Evolutionary conservation across 37 sponge, comb jelly and placozoan genomes (phyloP).

Genomic region (Cliona cf. orientalis): DNA sequence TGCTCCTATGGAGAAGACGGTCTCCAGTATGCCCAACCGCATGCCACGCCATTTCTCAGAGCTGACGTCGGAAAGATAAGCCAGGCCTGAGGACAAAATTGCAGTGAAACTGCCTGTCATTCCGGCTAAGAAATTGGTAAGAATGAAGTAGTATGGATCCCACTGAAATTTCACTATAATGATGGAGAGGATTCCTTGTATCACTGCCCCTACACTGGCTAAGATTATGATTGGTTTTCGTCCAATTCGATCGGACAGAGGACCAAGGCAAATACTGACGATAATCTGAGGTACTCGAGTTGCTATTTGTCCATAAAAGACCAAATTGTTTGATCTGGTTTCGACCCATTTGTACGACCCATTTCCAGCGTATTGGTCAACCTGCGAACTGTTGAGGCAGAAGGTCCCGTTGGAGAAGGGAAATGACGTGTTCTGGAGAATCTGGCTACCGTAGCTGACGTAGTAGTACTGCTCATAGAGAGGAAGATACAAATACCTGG

Average conservation of each 20-base stretch:
- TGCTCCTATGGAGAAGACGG: constrained; percentile 15
- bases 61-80: constrained; percentile 55
- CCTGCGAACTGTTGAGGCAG: background rate
- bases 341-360: background rate
- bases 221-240: constrained; percentile 41
- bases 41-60: constrained; percentile 30
- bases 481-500: background rate
- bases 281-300: constrained; percentile 14
- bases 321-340: background rate
- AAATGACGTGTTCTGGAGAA: background rate
- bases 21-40: constrained; percentile 37
- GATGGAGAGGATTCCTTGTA: background rate
- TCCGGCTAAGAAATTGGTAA: constrained; percentile 1
- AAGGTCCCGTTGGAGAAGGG: background rate
- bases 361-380: background rate
- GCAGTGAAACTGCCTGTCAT: constrained; percentile 34
- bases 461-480: constrained; percentile 16
- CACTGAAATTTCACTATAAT: constrained; percentile 23
- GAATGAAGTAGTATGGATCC: constrained; percentile 8
- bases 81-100: constrained; percentile 9
- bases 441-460: background rate
- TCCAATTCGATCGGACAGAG: constrained; percentile 45
- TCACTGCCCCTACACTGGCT: background rate
- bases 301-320: background rate
- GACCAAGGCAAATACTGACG: constrained; percentile 29